Base-by-base conservation (phyloP, 2,797 vertebrate species). In the Apogon hyalosoma region DNA sequence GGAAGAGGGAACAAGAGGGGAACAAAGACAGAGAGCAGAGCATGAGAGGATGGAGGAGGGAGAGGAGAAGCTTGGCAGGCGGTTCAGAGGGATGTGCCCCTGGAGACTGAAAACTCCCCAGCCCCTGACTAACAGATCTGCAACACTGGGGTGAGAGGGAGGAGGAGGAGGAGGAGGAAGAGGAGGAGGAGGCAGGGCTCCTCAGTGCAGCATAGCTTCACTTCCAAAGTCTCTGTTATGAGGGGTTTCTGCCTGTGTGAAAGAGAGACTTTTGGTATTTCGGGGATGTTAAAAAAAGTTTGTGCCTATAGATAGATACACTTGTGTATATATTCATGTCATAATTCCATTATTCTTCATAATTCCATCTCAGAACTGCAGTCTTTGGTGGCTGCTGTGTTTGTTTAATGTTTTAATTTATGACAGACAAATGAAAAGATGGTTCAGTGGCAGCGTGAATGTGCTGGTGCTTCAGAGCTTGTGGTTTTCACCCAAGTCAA, bases 21-120 rank as follows among this genome's bases (percentile, higher is more conserved):
- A 77, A 80, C 69, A 78, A 73, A 76, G 64, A 71, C 50, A 60
- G 69, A 65, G 63, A 72, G 65, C 64, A 60, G 56, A 75, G 79
- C 57, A 46, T 69, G 59, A 53, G 65, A 70, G 70, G 63, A 85
- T 69, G 78, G 68, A 83, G 69, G 81, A 79, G 81, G 75, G 75
- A 89, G 71, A 79, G 59, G 79, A 87, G 82, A 87, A 80, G 85
- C 82, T 91, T 92, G 90, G 90, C 92, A 85, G 88, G 80, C 84
- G 52, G 79, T 86, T 91, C 88, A 90, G 90, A 91, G 87, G 83
- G 87, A 91, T 89, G 77, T 83, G 83, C 80, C 89, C 79, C 88
- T 54, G 73, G 92, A 92, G 90, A 90, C 82, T 62, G 42, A 82
- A 85, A 88, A 79, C 89, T 90, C 85, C 84, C 78, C 85, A 83